Evolutionary conservation across 1,140 invertebrate genomes (phyloP).

Genomic region (Drosophila orosa): DNA sequence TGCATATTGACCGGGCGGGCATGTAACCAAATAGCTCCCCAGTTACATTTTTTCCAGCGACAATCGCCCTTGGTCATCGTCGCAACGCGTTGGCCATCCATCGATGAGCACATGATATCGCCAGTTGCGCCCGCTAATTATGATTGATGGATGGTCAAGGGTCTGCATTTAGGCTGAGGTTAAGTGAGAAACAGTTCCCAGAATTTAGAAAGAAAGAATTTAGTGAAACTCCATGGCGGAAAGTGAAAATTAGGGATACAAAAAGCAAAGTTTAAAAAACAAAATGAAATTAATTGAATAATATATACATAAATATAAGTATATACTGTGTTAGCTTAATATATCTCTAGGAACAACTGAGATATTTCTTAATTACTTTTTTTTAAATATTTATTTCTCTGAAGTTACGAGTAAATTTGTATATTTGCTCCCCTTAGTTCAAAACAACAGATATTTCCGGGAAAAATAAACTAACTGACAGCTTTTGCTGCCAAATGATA

Average conservation of each 20-base stretch:
- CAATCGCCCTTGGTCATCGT: constrained; percentile 6
- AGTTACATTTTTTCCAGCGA: constrained; percentile 27
- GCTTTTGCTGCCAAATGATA: constrained; percentile 48
- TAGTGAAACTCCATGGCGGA: background rate
- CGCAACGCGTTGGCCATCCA: background rate
- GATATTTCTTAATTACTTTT: background rate
- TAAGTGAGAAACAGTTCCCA: constrained; percentile 6
- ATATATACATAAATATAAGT: too few relatives aligned
- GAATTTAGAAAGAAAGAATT: too few relatives aligned
- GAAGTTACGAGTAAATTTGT: too few relatives aligned
- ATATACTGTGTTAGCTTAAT: too few relatives aligned
- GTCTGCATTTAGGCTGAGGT: background rate
- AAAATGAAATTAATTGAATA: background rate
- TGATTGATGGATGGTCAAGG: constrained; percentile 58
- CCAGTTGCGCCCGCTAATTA: constrained; percentile 45
- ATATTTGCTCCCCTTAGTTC: background rate
- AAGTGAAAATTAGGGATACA: background rate
- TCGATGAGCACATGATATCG: constrained; percentile 35
- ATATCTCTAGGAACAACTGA: background rate
- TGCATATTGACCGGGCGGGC: constrained; percentile 52
- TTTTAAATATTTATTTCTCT: background rate
- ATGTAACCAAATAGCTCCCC: constrained; percentile 39
- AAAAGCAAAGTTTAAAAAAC: too few relatives aligned
- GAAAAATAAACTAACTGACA: constrained; percentile 2
- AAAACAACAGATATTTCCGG: background rate